Evolutionary conservation across 2,113 vertebrate species (phyloP).

Genomic region (Gasterosteus aculeatus): DNA sequence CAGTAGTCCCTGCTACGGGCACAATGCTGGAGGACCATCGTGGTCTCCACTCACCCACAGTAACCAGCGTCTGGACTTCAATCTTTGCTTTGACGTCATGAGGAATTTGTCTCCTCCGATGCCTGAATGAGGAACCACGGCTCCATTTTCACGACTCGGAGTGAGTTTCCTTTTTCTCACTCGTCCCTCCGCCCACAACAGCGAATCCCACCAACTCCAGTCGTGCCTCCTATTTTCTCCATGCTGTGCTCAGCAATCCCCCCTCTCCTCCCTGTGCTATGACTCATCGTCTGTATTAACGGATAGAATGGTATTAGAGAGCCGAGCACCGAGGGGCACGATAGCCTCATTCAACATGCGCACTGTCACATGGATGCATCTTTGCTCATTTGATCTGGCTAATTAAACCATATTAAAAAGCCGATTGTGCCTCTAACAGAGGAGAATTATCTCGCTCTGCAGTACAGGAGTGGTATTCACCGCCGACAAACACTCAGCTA

Average conservation of each 20-base stretch:
- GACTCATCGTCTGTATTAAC: constrained; percentile 74
- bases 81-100: constrained; percentile 15
- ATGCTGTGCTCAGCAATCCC: constrained; percentile 21
- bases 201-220: constrained; percentile 45
- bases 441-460: constrained; percentile 55
- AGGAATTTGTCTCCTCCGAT: neutral
- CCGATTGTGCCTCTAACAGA: constrained; percentile 52
- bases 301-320: constrained; percentile 65
- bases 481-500: constrained; percentile 62
- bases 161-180: neutral
- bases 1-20: too few species aligned
- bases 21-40: too few species aligned
- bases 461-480: constrained; percentile 48
- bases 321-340: constrained; percentile 65
- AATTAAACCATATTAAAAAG: constrained; percentile 71
- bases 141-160: neutral
- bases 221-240: constrained; percentile 48
- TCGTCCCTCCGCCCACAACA: constrained; percentile 3
- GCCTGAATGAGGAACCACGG: neutral
- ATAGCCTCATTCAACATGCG: constrained; percentile 73
- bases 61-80: constrained; percentile 20
- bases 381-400: constrained; percentile 69
- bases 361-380: constrained; percentile 64
- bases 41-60: too few species aligned
- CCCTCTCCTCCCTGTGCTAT: constrained; percentile 40